Evolutionary conservation across 2,797 vertebrate species (phyloP).

Genomic region (Spinus olivaceus): DNA sequence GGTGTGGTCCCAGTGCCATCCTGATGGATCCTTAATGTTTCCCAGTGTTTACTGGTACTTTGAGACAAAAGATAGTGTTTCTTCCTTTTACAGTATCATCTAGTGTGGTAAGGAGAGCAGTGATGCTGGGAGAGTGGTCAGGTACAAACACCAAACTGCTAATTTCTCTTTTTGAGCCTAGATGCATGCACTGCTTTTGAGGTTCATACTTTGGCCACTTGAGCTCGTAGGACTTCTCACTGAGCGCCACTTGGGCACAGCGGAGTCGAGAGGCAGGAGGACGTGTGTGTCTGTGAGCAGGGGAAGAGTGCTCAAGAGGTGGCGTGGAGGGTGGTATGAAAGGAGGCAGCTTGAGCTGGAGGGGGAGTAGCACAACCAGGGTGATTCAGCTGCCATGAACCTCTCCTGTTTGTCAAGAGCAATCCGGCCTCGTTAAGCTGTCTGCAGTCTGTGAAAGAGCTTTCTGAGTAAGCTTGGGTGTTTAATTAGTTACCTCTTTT

Average conservation of each 20-base stretch:
- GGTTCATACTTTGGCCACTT: neutral
- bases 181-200: neutral
- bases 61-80: neutral
- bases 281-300: too few relatives aligned
- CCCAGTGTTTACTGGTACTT: neutral
- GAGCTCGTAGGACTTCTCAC: neutral
- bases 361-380: neutral
- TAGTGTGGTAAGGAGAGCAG: neutral
- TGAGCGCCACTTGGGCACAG: neutral
- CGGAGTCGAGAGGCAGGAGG: neutral
- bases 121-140: neutral
- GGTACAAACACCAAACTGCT: neutral
- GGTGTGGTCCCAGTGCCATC: neutral
- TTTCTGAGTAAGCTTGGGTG: neutral
- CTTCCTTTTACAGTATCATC: neutral
- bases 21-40: neutral
- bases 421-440: neutral
- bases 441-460: neutral
- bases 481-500: neutral
- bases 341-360: neutral
- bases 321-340: neutral
- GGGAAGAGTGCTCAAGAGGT: neutral
- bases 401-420: neutral
- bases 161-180: neutral
- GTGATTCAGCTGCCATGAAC: neutral